Evolutionary conservation across 1,140 invertebrate genomes (phyloP), one percentile per base, ranked within the genome.

Genomic region (Gonioctena quinquepunctata): DNA sequence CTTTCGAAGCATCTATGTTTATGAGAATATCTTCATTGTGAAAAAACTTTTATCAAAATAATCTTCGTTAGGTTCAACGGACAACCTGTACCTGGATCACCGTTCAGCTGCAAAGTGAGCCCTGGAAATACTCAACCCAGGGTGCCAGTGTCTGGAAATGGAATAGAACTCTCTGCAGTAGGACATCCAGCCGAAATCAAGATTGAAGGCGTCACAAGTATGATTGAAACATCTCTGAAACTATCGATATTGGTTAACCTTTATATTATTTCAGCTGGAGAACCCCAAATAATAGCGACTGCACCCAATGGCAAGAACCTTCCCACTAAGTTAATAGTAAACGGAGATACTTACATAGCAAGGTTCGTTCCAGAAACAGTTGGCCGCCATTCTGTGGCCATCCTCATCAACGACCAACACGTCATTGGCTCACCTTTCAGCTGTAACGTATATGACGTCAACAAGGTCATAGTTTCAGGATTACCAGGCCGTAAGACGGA

Each of bases 371-470:
- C 95, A 0, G 88, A 89, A 67, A 93, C 94, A 81, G 94, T 97
- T 25, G 94, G 95, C 2, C 88, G 95, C 0, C 95, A 97, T 83
- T 90, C 91, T 60, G 88, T 98, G 13, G 89, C 90, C 54, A 89
- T 97, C 16, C 84, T 92, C 21, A 88, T 95, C 3, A 94, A 94
- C 67, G 91, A 91, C 21, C 90, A 95, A 74, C 91, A 92, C 52
- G 91, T 97, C 0, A 91, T 91, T 71, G 94, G 94, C 0, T 96
- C 94, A n/a, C 95, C 95, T 0, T 96, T 96, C 82, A 92, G 91
- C 26, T 97, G 94, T 83, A 97, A 97, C 80, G 94, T 96, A 28
- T 97, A 96, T 72, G 95, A 96, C 82, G 94, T 96, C 0, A 90
- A 90, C 4, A 91, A 93, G 77, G 94, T 97, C 1, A 87, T 90